Conservation (phyloP, 2,797 vertebrate species). For the Enteromius viviparus region DNA sequence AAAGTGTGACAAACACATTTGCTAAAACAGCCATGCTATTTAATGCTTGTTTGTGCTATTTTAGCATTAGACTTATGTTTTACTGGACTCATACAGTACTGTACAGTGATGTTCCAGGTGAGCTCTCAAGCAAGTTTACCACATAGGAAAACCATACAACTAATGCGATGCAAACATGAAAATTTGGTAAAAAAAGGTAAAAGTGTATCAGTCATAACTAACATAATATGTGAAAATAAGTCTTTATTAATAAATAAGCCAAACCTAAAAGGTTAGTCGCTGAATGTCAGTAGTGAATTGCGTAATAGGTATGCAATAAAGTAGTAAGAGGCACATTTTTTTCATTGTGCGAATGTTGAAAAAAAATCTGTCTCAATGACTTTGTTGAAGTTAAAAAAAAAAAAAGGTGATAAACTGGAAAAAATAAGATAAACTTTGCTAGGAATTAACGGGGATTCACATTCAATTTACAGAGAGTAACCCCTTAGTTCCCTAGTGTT, state of each 20-base stretch:
- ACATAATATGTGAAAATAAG: background rate
- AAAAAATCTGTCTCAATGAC: background rate
- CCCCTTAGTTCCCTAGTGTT: background rate
- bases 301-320: background rate
- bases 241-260: background rate
- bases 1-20: background rate
- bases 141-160: background rate
- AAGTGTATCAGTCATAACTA: background rate
- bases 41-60: background rate
- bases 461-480: background rate
- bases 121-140: background rate
- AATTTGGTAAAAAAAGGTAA: background rate
- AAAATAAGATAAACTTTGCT: background rate
- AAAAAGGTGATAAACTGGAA: background rate
- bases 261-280: background rate
- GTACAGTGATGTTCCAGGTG: background rate
- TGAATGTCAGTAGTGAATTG: background rate
- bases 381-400: background rate
- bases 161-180: background rate
- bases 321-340: background rate
- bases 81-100: background rate
- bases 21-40: background rate
- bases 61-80: background rate
- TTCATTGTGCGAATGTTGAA: background rate
- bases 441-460: constrained; percentile 10